Percentiles rank a stretch among this genome's conserved stretches.
Evolutionary conservation across 2,888 invertebrate genomes (phyloP).

Genomic region (Drosophila villosipedis): DNA sequence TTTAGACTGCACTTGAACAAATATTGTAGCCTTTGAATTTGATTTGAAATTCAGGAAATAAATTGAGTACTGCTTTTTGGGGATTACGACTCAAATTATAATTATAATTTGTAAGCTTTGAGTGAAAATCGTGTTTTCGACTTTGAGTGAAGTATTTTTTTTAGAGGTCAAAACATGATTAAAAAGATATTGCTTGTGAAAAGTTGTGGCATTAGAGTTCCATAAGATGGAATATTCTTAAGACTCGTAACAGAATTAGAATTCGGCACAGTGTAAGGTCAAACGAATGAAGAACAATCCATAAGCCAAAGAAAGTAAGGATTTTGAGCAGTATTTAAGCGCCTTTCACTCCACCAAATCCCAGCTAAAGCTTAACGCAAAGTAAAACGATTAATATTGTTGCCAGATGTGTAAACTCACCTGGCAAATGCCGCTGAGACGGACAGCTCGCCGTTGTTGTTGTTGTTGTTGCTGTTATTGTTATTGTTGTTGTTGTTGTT

Average conservation of each 20-base stretch:
- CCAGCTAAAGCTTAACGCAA: conserved; percentile 7
- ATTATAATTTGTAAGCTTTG: neutral
- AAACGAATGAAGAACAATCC: neutral
- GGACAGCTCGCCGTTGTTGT: conserved; percentile 69
- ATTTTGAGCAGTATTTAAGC: neutral
- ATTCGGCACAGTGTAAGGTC: conserved; percentile 4
- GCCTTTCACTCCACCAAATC: conserved; percentile 17
- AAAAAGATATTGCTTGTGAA: neutral
- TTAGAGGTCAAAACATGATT: neutral
- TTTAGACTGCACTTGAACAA: neutral
- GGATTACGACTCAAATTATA: neutral
- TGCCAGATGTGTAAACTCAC: conserved; percentile 50
- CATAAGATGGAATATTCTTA: neutral
- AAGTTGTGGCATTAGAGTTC: neutral
- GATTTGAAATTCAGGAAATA: neutral
- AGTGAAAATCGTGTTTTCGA: neutral
- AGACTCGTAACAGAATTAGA: neutral
- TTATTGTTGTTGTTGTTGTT: conserved; percentile 48
- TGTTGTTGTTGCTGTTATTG: conserved; percentile 65
- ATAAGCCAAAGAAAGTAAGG: neutral
- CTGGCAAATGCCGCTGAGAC: conserved; percentile 71
- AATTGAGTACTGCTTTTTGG: neutral
- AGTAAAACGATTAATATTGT: conserved; percentile 28
- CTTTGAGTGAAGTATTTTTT: neutral
- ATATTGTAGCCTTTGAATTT: neutral